phyloP scores from a whole-genome alignment of 2,113 vertebrate species.

The Electrona antarctica region DNA sequence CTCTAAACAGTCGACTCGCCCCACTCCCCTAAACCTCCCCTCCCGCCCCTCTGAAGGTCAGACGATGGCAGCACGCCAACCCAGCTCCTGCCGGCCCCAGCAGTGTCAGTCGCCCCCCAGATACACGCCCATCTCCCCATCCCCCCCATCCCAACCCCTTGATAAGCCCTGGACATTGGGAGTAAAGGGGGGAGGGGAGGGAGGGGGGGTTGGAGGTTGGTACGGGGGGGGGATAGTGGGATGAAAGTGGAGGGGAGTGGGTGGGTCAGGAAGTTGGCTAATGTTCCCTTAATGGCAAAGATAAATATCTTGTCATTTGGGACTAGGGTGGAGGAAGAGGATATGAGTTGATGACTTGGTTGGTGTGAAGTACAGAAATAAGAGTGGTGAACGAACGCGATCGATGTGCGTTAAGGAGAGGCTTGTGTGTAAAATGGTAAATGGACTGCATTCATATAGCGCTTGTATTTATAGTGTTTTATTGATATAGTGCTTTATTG shows the following conservation, averaged over 20 bases:
- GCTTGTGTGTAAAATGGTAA: too few relatives aligned
- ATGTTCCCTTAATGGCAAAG: not conserved
- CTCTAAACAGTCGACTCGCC: not conserved
- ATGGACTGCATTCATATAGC: too few relatives aligned
- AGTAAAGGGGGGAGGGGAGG: conserved; percentile 50
- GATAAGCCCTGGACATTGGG: conserved; percentile 22
- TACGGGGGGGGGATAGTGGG: conserved; percentile 42
- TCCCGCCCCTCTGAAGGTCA: conserved; percentile 66
- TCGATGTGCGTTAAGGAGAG: too few relatives aligned
- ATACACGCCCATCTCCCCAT: conserved; percentile 70
- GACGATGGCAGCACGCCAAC: conserved; percentile 86
- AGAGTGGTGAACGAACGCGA: not conserved
- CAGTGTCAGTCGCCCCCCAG: conserved; percentile 77
- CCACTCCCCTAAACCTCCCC: not conserved
- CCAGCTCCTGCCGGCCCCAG: conserved; percentile 82
- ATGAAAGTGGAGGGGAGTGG: conserved; percentile 17
- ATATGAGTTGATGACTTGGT: not conserved
- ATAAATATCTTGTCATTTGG: conserved; percentile 20
- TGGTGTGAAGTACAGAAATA: too few relatives aligned
- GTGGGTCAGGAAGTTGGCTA: too few relatives aligned
- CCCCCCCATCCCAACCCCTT: conserved; percentile 49
- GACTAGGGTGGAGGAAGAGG: not conserved
- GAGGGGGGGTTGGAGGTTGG: conserved; percentile 42
- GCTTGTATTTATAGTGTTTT: too few relatives aligned
- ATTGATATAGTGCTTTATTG: too few relatives aligned